Conservation (phyloP, 2,888 invertebrate genomes). For the Panzeria rudis region DNA sequence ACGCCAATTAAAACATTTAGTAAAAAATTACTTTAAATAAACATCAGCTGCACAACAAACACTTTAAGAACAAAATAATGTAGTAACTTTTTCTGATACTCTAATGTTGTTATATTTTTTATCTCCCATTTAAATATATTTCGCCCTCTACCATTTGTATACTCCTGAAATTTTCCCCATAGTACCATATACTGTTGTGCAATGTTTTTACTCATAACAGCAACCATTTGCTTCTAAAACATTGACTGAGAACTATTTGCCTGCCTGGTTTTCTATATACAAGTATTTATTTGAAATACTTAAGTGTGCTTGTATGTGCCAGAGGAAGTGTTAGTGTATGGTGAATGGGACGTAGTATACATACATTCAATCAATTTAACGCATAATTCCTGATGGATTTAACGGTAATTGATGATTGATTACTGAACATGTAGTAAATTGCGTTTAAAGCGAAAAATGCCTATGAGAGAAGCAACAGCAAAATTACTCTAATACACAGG, state of each 20-base stretch:
- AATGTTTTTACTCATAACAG: conserved; percentile 29
- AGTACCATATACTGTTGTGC: conserved; percentile 5
- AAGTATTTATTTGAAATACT: neutral
- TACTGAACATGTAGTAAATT: conserved; percentile 75
- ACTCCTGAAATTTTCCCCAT: neutral
- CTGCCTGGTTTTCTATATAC: neutral
- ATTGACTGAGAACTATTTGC: conserved; percentile 19
- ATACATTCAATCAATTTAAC: conserved; percentile 81
- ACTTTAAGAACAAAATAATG: conserved; percentile 56
- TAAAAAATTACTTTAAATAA: conserved; percentile 49
- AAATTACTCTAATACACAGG: conserved; percentile 28
- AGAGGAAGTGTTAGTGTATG: conserved; percentile 17
- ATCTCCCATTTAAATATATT: neutral
- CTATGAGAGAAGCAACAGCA: conserved; percentile 49
- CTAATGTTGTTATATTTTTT: conserved; percentile 43
- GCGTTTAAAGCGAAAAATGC: conserved; percentile 64
- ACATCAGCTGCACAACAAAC: conserved; percentile 66
- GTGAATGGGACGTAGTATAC: conserved; percentile 23
- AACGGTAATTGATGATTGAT: conserved; percentile 83
- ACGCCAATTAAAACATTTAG: conserved; percentile 1
- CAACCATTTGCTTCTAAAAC: conserved; percentile 24
- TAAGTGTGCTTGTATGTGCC: neutral
- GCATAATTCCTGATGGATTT: conserved; percentile 82
- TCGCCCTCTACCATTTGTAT: neutral
- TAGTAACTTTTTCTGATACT: conserved; percentile 49